Base-by-base conservation (phyloP, 1,140 invertebrate species). In the Babylonia areolata region DNA sequence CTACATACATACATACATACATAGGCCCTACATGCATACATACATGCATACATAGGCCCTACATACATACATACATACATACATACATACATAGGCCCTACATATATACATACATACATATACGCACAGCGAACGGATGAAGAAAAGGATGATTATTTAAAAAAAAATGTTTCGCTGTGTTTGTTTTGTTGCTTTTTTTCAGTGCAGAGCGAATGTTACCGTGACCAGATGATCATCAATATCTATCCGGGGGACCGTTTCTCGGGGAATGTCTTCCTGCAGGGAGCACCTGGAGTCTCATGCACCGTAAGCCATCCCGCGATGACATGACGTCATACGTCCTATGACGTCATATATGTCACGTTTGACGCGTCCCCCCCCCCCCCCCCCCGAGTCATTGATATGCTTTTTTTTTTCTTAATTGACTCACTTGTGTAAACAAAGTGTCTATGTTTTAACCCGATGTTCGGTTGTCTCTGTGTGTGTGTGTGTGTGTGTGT, bases 11-110 rank as follows among this genome's bases (percentile, higher is more conserved):
- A 64, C 58, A 64, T 28, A 64, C 58, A 64, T 28, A 23, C 58
- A 64, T 28, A 64, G 17, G 23, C 20, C 9, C 58, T 31, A 42
- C 75, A 77, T 31, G 40, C 75, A 77, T 31, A 42, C 75, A 42
- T 17, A 77, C 37, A 77, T 31, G 40, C 75, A 77, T 31, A 77
- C 73, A 77, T n/a, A 77, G 37, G 40, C 73, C 39, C 73, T 37
- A 77, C 73, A 77, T n/a, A 77, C 73, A 77, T n/a, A 77, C 73
- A 77, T n/a, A 77, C 73, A 77, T 37, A 40, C 73, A 77, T 37
- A 77, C 71, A 73, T 31, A 35, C 73, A 77, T n/a, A 77, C 73
- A 77, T 37, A 77, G 6, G 35, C 35, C 39, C 23, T 12, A 73
- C 69, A 35, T 17, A 64, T 3, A 23, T 64, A 64, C 28, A 23